Evolutionary conservation across 2,888 invertebrate genomes (phyloP).

Genomic region (Tineola bisselliella): DNA sequence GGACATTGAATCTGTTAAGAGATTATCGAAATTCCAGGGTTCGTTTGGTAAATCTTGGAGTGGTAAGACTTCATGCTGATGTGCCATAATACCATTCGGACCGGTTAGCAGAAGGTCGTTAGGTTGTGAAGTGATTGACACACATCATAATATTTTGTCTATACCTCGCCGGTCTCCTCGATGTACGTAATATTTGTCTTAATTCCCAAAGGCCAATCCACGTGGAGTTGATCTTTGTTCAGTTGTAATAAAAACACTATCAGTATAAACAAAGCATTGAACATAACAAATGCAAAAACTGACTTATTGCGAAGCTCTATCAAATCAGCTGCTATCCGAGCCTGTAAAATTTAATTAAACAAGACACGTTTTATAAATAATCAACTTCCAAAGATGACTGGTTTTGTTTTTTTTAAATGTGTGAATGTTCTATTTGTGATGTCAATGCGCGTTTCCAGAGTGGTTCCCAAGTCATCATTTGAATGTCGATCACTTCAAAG

Average conservation of each 20-base stretch:
- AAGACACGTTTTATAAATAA: constrained; percentile 40
- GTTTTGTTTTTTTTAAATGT: constrained; percentile 28
- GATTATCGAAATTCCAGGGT: constrained; percentile 9
- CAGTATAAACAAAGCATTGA: constrained; percentile 99
- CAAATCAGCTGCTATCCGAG: constrained; percentile 88
- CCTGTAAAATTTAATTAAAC: constrained; percentile 74
- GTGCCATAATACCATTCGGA: constrained; percentile 59
- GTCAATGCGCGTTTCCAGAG: not conserved
- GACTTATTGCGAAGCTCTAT: constrained; percentile 96
- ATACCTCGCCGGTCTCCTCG: constrained; percentile 93
- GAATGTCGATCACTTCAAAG: constrained; percentile 49
- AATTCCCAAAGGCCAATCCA: constrained; percentile 96
- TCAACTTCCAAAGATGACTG: constrained; percentile 69
- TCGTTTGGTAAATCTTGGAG: not conserved
- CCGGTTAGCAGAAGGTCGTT: constrained; percentile 66
- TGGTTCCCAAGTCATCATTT: constrained; percentile 56
- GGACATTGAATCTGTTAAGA: not conserved
- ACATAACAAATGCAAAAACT: constrained; percentile 98
- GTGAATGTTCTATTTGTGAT: not conserved
- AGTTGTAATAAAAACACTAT: constrained; percentile 98
- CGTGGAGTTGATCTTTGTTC: constrained; percentile 97
- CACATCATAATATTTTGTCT: constrained; percentile 55
- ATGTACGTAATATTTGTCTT: constrained; percentile 94
- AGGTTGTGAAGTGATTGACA: constrained; percentile 60
- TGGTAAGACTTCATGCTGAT: constrained; percentile 49